phyloP scores from a whole-genome alignment of 2,888 invertebrate species.

The Copidosoma aretas region DNA sequence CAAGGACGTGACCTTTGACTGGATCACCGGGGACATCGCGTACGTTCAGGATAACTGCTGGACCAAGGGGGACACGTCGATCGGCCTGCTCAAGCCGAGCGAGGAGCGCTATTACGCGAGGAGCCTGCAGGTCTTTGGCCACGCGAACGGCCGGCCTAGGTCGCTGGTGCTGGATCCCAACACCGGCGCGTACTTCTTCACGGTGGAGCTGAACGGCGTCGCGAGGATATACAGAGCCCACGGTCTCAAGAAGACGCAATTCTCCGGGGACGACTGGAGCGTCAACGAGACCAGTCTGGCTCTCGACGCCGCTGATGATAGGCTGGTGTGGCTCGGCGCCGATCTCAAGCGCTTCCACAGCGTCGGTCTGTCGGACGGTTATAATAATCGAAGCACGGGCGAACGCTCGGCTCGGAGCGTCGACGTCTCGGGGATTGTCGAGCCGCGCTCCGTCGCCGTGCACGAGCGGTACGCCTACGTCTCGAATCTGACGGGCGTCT shows the following conservation, averaged over 20 bases:
- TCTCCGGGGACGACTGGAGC: background rate
- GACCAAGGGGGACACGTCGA: background rate
- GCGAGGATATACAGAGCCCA: conserved; percentile 8
- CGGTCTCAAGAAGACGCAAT: background rate
- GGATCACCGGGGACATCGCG: conserved; percentile 28
- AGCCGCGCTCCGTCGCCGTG: conserved; percentile 22
- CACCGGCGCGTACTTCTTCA: conserved; percentile 21
- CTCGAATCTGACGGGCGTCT: conserved; percentile 22
- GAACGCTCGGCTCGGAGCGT: conserved; percentile 5
- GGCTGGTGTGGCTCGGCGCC: conserved; percentile 23
- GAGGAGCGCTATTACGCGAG: background rate
- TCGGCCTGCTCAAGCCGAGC: conserved; percentile 14
- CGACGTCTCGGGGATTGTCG: conserved; percentile 2
- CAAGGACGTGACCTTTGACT: conserved; percentile 20
- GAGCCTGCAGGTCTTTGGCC: conserved; percentile 13
- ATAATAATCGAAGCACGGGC: conserved; percentile 3
- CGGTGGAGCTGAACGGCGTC: background rate
- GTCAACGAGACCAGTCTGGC: conserved; percentile 20
- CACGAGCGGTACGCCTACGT: conserved; percentile 27
- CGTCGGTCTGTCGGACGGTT: background rate
- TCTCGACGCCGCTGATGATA: conserved; percentile 6
- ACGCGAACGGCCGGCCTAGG: background rate
- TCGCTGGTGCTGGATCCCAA: conserved; percentile 18
- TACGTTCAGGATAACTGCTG: conserved; percentile 19
- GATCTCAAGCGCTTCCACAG: background rate